A percentile compares a stretch with the other conserved stretches of the same genome.
phyloP scores from a whole-genome alignment of 1,140 invertebrate genomes.

The Olivierus martensii region DNA sequence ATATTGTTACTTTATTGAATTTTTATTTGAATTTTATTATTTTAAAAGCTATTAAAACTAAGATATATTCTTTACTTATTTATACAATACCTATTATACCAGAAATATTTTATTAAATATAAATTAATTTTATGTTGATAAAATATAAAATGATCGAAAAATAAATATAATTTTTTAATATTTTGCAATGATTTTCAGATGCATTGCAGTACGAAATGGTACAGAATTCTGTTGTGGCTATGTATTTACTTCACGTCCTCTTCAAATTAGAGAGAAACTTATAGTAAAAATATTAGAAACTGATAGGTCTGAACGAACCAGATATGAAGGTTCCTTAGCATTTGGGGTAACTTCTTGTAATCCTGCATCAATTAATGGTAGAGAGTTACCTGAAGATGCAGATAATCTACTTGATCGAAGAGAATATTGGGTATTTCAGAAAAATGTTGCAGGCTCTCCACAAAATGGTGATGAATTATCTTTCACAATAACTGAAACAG shows the following conservation, averaged over 20 bases:
- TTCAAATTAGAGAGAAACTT: conserved; percentile 69
- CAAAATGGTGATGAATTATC: conserved; percentile 76
- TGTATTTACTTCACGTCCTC: conserved; percentile 73
- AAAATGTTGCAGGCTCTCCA: conserved; percentile 72
- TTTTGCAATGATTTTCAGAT: not conserved
- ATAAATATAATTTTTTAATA: not conserved
- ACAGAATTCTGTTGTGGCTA: conserved; percentile 44
- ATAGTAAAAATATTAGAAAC: conserved; percentile 72
- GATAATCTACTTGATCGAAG: conserved; percentile 82
- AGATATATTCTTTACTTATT: no score
- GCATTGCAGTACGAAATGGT: conserved; percentile 10
- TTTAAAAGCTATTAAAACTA: no score
- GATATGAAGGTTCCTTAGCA: conserved; percentile 74
- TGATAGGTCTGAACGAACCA: conserved; percentile 38
- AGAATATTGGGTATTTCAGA: conserved; percentile 93
- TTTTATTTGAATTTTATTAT: no score
- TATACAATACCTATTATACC: no score
- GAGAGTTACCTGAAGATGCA: conserved; percentile 79
- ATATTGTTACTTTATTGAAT: no score
- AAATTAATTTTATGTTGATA: no score
- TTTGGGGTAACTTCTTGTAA: conserved; percentile 89
- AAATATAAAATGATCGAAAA: no score
- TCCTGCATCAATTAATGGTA: conserved; percentile 51
- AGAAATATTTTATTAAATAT: no score
- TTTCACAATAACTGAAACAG: conserved; percentile 66